phyloP scores from a whole-genome alignment of 2,888 invertebrate genomes.

The Sphecodes monilicornis region DNA sequence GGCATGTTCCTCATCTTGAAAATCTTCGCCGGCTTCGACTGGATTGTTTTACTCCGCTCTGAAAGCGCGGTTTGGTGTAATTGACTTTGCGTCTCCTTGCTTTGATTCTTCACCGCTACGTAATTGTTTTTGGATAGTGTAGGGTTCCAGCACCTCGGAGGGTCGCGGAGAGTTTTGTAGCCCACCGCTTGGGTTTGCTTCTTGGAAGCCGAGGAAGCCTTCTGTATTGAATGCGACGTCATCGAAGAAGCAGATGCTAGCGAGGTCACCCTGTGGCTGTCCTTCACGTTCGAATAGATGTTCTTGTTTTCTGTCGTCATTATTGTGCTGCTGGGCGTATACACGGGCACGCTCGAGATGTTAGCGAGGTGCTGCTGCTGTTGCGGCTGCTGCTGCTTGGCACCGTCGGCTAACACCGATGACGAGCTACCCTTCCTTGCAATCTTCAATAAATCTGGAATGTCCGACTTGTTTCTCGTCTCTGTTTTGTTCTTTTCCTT shows the following conservation, averaged over 20 bases:
- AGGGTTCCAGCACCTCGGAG: constrained; percentile 88
- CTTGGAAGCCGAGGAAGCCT: constrained; percentile 65
- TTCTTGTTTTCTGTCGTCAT: constrained; percentile 64
- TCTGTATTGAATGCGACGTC: constrained; percentile 61
- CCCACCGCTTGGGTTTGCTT: constrained; percentile 83
- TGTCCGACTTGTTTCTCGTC: constrained; percentile 77
- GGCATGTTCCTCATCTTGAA: constrained; percentile 87
- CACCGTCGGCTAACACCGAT: constrained; percentile 31
- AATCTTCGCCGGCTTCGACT: constrained; percentile 86
- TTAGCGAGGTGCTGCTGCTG: constrained; percentile 65
- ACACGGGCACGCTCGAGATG: constrained; percentile 81
- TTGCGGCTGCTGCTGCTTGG: constrained; percentile 38
- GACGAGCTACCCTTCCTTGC: constrained; percentile 75
- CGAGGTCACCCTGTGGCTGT: constrained; percentile 40
- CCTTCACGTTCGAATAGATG: constrained; percentile 50
- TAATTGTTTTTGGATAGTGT: constrained; percentile 85
- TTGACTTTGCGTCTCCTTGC: constrained; percentile 77
- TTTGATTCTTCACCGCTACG: constrained; percentile 81
- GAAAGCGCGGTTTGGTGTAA: constrained; percentile 54
- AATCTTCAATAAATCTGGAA: constrained; percentile 82
- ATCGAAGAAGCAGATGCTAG: constrained; percentile 28
- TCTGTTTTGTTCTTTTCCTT: constrained; percentile 81
- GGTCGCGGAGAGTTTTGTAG: constrained; percentile 87
- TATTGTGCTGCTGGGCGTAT: constrained; percentile 76
- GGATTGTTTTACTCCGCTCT: constrained; percentile 75